Conservation (phyloP, 2,113 vertebrate genomes). For the Equus quagga region DNA sequence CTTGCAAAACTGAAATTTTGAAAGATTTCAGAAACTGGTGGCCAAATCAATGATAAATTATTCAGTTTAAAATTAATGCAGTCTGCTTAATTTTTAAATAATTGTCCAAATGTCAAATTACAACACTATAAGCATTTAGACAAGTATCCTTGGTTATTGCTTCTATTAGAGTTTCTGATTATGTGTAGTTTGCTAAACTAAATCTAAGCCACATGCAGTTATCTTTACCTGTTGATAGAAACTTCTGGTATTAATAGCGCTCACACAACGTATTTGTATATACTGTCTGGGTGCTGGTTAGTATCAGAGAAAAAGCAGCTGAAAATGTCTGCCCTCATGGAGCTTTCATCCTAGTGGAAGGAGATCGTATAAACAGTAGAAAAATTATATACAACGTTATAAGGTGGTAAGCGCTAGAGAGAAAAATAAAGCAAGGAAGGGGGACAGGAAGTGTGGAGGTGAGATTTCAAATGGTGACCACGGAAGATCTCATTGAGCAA, state of each 20-base stretch:
- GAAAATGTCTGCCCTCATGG: background rate
- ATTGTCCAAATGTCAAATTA: background rate
- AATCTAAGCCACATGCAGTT: background rate
- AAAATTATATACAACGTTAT: background rate
- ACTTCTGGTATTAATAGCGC: background rate
- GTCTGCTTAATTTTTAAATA: slow-evolving; percentile 6
- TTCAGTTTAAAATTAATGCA: slow-evolving; percentile 25
- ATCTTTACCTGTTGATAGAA: background rate
- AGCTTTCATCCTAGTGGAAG: background rate
- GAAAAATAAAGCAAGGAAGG: background rate
- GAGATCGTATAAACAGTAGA: background rate
- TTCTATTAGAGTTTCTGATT: background rate
- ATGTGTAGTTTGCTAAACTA: background rate
- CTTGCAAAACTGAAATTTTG: background rate
- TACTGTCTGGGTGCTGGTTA: background rate
- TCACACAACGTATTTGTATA: background rate
- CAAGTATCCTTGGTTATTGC: background rate
- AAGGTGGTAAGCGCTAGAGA: background rate
- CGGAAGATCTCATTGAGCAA: background rate
- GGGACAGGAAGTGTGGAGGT: background rate
- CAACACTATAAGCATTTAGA: background rate
- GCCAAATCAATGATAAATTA: background rate
- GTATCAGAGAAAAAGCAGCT: background rate
- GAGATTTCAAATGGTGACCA: background rate
- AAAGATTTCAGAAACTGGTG: background rate